Conservation (phyloP, 1,140 invertebrate species). For the Drosophila sp. region DNA sequence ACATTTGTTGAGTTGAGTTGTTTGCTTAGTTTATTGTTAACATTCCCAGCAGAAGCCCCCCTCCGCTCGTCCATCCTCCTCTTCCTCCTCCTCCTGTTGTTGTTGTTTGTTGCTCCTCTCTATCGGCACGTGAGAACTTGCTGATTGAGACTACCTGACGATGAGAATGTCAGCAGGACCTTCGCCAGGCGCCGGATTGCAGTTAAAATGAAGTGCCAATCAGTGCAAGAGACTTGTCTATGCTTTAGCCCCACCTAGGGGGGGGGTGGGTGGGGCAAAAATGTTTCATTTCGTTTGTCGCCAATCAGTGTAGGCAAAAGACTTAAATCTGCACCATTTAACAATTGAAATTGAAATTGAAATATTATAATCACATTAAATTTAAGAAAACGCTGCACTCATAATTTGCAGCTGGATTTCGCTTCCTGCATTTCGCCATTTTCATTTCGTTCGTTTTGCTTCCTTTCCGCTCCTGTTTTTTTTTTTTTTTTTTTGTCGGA, state of each 20-base stretch:
- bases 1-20: conserved; percentile 31
- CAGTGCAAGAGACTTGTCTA: conserved; percentile 22
- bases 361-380: conserved; percentile 53
- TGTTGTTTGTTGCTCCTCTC: neutral
- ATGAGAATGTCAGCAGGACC: conserved; percentile 14
- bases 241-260: neutral
- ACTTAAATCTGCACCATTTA: conserved; percentile 2
- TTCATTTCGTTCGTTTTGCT: conserved; percentile 11
- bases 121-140: conserved; percentile 39
- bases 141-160: conserved; percentile 54
- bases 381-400: conserved; percentile 49
- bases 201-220: conserved; percentile 56
- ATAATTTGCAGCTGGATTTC: conserved; percentile 47
- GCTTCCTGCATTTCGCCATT: conserved; percentile 14
- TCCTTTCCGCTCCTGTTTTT: conserved; percentile 14
- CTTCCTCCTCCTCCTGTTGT: neutral
- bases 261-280: neutral
- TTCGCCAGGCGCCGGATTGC: conserved; percentile 32
- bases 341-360: conserved; percentile 16
- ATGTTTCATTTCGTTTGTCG: neutral
- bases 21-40: conserved; percentile 57
- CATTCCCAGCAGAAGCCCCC: conserved; percentile 23
- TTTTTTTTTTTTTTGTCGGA: conserved; percentile 27
- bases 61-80: neutral
- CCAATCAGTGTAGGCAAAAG: conserved; percentile 14